Conservation (phyloP, 2,888 invertebrate genomes). For the Noctua pronuba region DNA sequence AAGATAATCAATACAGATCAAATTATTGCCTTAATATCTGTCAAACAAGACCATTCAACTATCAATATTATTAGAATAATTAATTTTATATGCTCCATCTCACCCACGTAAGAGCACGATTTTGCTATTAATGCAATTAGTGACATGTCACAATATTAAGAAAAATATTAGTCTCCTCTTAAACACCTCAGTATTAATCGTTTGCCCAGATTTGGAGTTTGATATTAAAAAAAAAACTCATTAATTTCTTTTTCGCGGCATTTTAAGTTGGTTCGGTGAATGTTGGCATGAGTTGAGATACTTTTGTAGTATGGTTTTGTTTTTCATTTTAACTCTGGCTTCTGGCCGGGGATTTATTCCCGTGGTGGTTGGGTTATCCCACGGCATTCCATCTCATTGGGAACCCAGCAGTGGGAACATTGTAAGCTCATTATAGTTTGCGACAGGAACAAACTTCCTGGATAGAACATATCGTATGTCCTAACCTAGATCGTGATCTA, state of each 20-base stretch:
- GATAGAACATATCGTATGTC: too few species aligned
- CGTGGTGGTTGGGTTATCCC: too few species aligned
- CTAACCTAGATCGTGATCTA: background rate
- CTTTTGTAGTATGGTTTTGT: background rate
- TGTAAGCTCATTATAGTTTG: too few species aligned
- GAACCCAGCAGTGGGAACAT: too few species aligned
- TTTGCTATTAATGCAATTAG: constrained; percentile 68
- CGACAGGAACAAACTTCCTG: too few species aligned
- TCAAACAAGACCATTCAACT: constrained; percentile 60
- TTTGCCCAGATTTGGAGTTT: constrained; percentile 30
- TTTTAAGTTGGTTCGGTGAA: constrained; percentile 16
- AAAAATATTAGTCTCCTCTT: constrained; percentile 64
- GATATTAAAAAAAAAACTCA: constrained; percentile 15
- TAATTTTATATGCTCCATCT: constrained; percentile 62
- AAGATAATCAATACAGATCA: constrained; percentile 54
- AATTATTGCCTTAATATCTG: constrained; percentile 58
- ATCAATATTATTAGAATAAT: constrained; percentile 64
- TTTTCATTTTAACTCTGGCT: background rate
- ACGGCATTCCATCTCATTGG: too few species aligned
- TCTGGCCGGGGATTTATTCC: too few species aligned
- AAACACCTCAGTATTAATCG: constrained; percentile 36
- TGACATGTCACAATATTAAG: constrained; percentile 70
- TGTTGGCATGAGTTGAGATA: constrained; percentile 16
- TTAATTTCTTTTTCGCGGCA: constrained; percentile 6
- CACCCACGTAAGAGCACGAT: constrained; percentile 73